A percentile compares a stretch with the other conserved stretches of the same genome.
Conservation (phyloP, 1,140 invertebrate species). For the Dermatophagoides farinae region DNA sequence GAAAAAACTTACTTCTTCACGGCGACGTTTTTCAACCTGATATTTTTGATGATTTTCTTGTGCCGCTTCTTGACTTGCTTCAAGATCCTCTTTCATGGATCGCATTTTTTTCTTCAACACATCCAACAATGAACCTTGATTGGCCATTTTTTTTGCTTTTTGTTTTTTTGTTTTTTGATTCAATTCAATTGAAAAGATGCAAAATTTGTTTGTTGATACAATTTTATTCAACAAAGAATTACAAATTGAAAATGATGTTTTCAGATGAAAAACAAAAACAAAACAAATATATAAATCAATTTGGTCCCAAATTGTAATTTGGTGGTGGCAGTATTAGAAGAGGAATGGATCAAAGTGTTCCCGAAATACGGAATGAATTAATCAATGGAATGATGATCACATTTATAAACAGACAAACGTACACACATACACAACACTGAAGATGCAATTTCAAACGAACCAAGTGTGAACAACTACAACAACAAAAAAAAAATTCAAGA, state of each 20-base stretch:
- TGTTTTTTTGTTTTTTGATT: background rate
- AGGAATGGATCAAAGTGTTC: too few relatives aligned
- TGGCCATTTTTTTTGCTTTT: background rate
- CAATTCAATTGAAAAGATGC: background rate
- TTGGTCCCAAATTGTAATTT: background rate
- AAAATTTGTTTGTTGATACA: background rate
- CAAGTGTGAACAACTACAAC: too few relatives aligned
- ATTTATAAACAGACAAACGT: too few relatives aligned
- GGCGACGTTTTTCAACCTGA: constrained; percentile 67
- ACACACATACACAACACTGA: too few relatives aligned
- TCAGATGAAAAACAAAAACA: too few relatives aligned
- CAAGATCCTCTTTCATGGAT: constrained; percentile 90
- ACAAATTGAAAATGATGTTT: background rate
- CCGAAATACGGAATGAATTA: too few relatives aligned
- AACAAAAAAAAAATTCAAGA: too few relatives aligned
- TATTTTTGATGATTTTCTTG: constrained; percentile 63
- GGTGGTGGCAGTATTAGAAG: background rate
- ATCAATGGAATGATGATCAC: too few relatives aligned
- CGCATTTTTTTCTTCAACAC: constrained; percentile 98
- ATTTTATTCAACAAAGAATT: background rate
- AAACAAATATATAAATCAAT: too few relatives aligned
- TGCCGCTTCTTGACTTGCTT: constrained; percentile 85
- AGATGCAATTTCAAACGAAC: too few relatives aligned
- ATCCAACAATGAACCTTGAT: constrained; percentile 47
- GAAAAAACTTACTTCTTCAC: constrained; percentile 79